These are phyloP conservation scores for Hymenopus coronatus DNA, from an alignment of 2,888 invertebrate genomes.

Conservation along the genomic window DNA sequence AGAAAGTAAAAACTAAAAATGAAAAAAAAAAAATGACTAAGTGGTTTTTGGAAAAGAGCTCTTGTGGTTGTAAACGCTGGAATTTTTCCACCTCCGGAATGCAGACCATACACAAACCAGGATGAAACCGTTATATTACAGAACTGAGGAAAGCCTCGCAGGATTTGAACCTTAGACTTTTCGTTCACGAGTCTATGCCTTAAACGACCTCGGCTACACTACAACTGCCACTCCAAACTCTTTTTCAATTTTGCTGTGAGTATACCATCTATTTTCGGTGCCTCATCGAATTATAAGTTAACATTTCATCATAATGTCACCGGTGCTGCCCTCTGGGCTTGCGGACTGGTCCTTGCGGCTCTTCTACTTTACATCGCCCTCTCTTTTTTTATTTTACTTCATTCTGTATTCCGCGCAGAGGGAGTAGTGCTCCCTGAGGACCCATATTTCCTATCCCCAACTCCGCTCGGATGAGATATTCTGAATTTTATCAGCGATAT, in stretches of 20 bases:
- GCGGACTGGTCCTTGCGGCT: neutral
- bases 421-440: constrained; percentile 18
- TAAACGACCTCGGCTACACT: too few relatives aligned
- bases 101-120: too few relatives aligned
- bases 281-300: neutral
- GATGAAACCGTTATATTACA: too few relatives aligned
- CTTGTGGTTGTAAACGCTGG: too few relatives aligned
- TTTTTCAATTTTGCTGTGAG: neutral
- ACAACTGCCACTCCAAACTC: neutral
- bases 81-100: too few relatives aligned
- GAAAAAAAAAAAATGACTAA: too few relatives aligned
- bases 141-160: too few relatives aligned
- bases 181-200: too few relatives aligned
- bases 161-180: too few relatives aligned
- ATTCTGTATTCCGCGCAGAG: constrained; percentile 12
- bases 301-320: neutral
- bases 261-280: neutral
- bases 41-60: too few relatives aligned
- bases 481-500: constrained; percentile 27
- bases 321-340: neutral
- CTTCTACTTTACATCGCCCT: neutral
- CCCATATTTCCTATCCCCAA: constrained; percentile 25
- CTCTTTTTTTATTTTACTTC: constrained; percentile 12
- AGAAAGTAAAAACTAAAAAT: too few relatives aligned
- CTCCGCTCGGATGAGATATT: constrained; percentile 22